Base-by-base conservation (phyloP, 2,113 vertebrate species). In the Proteles cristata region DNA sequence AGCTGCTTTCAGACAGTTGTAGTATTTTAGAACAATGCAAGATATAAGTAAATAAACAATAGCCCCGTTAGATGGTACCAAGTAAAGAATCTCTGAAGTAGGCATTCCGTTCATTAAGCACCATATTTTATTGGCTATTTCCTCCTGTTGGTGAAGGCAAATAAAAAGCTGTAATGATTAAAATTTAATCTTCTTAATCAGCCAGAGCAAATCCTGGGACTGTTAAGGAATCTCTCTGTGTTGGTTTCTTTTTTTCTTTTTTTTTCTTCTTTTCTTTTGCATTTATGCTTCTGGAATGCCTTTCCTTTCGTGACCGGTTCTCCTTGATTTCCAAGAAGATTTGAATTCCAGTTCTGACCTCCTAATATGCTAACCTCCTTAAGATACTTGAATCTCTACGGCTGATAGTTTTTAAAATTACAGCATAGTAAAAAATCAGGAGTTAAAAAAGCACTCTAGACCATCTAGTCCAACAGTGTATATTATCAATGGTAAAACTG, bases 301-400 rank as follows among this genome's bases (percentile, higher is more conserved):
- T 95, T 96, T 97, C 66, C 58, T 66, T 95, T 88, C 82, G 58
- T 15, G 28, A 87, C 80, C 45, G 33, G 16, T 81, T 97, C 76
- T 96, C 61, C 14, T 61, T 92, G 92, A 91, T 86, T 81, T 77
- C 58, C 43, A 31, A 94, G 43, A 82, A 83, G 93, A 94, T 90
- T 69, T 89, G 73, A 91, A 66, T 95, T 86, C 45, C 28, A 74
- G 19, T 92, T 43, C 71, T 76, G 74, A 97, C 66, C 43, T 82
- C 50, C 88, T 81, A 25, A 96, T 88, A 71, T 63, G 68, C 43
- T 95, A 76, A 16, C 53, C 82, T 86, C 63, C 77, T 53, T 90
- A 77, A 94, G 50, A 55, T 71, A 73, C 73, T 88, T 63, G 31
- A 86, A 43, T 94, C n/a, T 63, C 65, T 23, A 6, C n/a, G 19